Evolutionary conservation across 2,113 vertebrate species (phyloP), one percentile per base, ranked within the genome.

Genomic region (Triplophysa tibetana): DNA sequence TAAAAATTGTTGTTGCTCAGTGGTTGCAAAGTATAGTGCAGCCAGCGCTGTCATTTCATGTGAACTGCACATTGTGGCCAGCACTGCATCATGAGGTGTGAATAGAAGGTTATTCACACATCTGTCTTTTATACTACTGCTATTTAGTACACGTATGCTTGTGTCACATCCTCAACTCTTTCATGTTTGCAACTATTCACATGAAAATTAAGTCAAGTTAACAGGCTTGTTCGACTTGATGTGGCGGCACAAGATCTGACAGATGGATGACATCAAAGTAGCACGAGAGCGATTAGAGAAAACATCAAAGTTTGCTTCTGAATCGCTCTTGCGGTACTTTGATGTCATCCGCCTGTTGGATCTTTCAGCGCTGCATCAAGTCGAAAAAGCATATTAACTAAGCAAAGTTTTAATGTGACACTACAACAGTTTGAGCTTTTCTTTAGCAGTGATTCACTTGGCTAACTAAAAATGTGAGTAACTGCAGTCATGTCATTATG

Each of bases 101-200:
- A 72, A 67, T 68, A 38, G 60, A 21, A 58, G 19, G 4, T 63
- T 43, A 33, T 52, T 83, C 74, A 73, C 61, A 67, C 78, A 21
- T 80, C 8, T 54, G 56, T 33, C 19, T 26, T 4, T 7, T 54
- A 9, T 54, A 24, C 61, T 56, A 60, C 24, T n/a, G 23, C 54
- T 48, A 38, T 43, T 45, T 16, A 43, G 19, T 23, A 21, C 12
- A 50, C 11, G n/a, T 38, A 56, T 72, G 69, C 26, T 33, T 70
- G 24, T 8, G 19, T 33, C 52, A 72, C 56, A 38, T 41, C n/a
- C 58, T 72, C 52, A 54, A 16, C 14, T 8, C 52, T 58, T 72
- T 7, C 8, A 29, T 23, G 12, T 58, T 14, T 33, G 19, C 70
- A 58, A 12, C 19, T 21, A 58, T 41, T 54, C 11, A 16, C 7